These are phyloP conservation scores for Catharus ustulatus DNA, from an alignment of 2,797 vertebrate genomes.

Conservation along the genomic window DNA sequence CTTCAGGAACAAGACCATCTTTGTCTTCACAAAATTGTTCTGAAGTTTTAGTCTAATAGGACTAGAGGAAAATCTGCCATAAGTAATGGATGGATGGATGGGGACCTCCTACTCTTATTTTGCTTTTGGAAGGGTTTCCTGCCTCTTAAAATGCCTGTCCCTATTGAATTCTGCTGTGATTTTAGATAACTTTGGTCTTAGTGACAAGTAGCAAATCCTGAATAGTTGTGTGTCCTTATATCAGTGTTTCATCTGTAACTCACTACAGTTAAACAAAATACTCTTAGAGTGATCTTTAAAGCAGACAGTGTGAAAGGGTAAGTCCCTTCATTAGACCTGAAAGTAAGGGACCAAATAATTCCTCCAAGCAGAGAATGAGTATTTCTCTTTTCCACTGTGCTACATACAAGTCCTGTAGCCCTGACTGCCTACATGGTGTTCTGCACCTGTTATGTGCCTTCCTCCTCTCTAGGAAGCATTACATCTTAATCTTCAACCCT, in stretches of 20 bases:
- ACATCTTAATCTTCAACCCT: background rate
- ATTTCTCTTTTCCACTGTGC: background rate
- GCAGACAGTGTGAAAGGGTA: background rate
- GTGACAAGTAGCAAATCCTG: background rate
- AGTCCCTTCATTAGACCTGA: background rate
- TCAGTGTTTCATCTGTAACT: background rate
- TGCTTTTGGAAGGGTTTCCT: background rate
- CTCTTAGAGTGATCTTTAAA: background rate
- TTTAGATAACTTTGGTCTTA: background rate
- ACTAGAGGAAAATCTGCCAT: background rate
- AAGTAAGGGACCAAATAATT: background rate
- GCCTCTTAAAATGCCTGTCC: background rate
- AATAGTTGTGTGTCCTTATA: background rate
- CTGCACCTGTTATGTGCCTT: background rate
- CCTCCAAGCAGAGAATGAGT: background rate
- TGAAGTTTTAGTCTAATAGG: background rate
- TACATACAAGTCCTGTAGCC: background rate
- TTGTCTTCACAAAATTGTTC: background rate
- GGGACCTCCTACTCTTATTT: background rate
- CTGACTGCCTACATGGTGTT: background rate
- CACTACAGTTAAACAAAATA: background rate
- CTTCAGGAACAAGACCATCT: background rate
- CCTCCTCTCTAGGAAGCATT: background rate
- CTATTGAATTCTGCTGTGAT: background rate
- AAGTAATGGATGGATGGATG: background rate